Evolutionary conservation across 2,888 invertebrate species (phyloP).

Genomic region (Kuschelorhynchus macadamiae): DNA sequence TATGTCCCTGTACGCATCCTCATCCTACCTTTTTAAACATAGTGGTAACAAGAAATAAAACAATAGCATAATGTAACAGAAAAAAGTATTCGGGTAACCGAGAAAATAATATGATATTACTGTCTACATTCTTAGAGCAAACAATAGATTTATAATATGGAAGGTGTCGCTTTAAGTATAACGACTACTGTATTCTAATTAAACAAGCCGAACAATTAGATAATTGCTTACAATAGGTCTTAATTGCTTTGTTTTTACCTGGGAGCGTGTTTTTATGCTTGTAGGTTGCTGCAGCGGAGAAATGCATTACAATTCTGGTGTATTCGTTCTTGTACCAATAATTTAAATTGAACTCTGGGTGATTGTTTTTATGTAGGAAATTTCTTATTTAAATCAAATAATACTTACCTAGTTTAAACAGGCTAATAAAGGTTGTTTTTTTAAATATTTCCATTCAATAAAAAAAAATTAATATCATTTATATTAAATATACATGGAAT

Average conservation of each 20-base stretch:
- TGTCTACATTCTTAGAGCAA: conserved; percentile 5
- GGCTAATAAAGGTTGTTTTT: too few species aligned
- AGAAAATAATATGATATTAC: conserved; percentile 25
- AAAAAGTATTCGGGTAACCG: conserved; percentile 9
- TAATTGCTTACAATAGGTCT: conserved; percentile 46
- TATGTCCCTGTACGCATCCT: conserved; percentile 13
- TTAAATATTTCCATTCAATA: too few species aligned
- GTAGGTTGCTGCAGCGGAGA: too few species aligned
- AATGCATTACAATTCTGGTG: too few species aligned
- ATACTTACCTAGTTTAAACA: too few species aligned
- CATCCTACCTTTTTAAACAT: conserved; percentile 19
- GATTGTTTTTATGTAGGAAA: too few species aligned
- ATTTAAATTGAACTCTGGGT: too few species aligned
- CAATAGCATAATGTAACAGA: conserved; percentile 29
- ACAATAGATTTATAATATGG: conserved; percentile 28
- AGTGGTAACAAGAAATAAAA: conserved; percentile 26
- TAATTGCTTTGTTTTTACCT: conserved; percentile 43
- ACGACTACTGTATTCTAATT: conserved; percentile 47
- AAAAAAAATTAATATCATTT: too few species aligned
- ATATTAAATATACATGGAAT: too few species aligned
- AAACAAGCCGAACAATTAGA: conserved; percentile 44
- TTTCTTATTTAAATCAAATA: too few species aligned
- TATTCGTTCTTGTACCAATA: too few species aligned
- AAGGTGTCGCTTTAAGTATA: conserved; percentile 32
- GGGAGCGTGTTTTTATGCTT: conserved; percentile 13